Base-by-base conservation (phyloP, 2,888 invertebrate genomes). In the Coecobrya sp. region DNA sequence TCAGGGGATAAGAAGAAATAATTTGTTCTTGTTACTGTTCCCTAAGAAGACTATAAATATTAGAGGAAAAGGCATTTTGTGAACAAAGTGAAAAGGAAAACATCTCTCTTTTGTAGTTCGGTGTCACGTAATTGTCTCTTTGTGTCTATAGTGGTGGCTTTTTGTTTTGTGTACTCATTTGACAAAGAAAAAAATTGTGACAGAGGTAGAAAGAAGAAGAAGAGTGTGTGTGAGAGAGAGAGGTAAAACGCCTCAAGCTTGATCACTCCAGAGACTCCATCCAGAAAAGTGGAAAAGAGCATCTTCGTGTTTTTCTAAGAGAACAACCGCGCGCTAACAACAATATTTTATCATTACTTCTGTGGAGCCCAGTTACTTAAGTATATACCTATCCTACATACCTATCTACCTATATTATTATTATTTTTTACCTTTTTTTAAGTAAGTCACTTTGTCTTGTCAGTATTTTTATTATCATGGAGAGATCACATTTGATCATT, bases 131-230 rank as follows among this genome's bases (percentile, higher is more conserved):
- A 82, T 82, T 82, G 59, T 82, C 59, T 62, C 62, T 81, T 0
- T 81, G 81, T 62, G 16, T 19, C 19, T 82, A 7, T 62, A 36
- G n/a, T 52, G 22, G 55, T 55, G 19, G n/a, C 10, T 81, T 52
- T 52, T 81, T 27, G 86, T 86, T 86, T 42, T 86, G 86, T 86
- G 86, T 86, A 45, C 49, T 86, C 86, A 86, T 70, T 86, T 86
- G 86, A 86, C 86, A 86, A 45, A 68, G n/a, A 85, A 59, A 36
- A 82, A 82, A 82, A 82, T 82, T 82, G 82, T 82, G 82, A 82
- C 82, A 82, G 82, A 82, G 42, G 22, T 22, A 52, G 84, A 65
- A n/a, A 25, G 22, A 11, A 22, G 22, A 36, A 1, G 22, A 7
- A 76, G 81, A 30, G 11, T 25, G 13, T 1, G 13, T 13, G 25